These are phyloP conservation scores for Pimpla rufipes DNA, from an alignment of 2,888 invertebrate genomes.

Conservation along the genomic window DNA sequence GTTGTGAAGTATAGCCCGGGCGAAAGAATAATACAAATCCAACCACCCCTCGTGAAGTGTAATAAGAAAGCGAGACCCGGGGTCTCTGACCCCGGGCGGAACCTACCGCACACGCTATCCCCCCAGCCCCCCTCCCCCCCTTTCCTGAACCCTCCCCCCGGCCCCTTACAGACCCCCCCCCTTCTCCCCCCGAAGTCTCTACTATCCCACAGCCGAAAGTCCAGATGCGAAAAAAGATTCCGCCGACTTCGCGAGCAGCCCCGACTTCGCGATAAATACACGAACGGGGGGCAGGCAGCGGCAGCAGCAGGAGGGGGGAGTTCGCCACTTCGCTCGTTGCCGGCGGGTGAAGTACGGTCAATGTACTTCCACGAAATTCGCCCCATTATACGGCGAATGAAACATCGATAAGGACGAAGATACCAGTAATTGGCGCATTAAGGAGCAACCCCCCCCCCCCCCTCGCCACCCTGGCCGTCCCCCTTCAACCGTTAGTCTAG, in stretches of 20 bases:
- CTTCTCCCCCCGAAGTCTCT: no score
- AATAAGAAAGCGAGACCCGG: conserved; percentile 62
- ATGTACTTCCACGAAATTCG: conserved; percentile 16
- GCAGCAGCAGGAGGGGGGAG: no score
- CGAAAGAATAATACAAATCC: conserved; percentile 65
- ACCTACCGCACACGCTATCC: conserved; percentile 63
- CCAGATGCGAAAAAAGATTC: conserved; percentile 61
- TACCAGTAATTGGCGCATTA: conserved; percentile 9
- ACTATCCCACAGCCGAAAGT: conserved; percentile 57
- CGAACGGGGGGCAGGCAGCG: no score
- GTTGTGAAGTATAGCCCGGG: conserved; percentile 42
- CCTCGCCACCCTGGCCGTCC: background rate
- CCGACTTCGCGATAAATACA: conserved; percentile 42
- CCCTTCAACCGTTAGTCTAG: background rate
- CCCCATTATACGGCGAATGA: conserved; percentile 7
- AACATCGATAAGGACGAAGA: conserved; percentile 11
- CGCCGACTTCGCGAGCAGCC: background rate
- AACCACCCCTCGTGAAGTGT: conserved; percentile 62
- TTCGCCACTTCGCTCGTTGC: no score
- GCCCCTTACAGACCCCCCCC: no score
- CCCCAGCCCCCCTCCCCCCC: conserved; percentile 5
- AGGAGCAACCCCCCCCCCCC: background rate
- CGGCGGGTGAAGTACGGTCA: conserved; percentile 19
- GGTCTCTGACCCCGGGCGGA: conserved; percentile 67
- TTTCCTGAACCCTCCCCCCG: no score